phyloP scores from a whole-genome alignment of 2,797 vertebrate species.

The Tinamus major region DNA sequence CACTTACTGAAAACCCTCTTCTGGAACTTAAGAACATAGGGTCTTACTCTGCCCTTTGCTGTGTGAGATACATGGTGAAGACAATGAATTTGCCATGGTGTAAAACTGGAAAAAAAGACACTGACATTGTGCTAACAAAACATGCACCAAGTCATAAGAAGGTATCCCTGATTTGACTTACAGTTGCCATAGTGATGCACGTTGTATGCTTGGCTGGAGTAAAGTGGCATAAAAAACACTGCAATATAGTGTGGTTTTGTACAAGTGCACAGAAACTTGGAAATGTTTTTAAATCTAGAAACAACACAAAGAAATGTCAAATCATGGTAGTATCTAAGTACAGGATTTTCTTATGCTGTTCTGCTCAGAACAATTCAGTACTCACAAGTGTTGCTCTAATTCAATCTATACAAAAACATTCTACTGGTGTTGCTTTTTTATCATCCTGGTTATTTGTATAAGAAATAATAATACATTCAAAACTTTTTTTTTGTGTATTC shows the following conservation, averaged over 20 bases:
- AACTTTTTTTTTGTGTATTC: background rate
- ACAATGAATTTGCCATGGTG: background rate
- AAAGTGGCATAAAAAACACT: background rate
- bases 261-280: background rate
- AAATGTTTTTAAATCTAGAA: background rate
- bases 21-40: background rate
- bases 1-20: background rate
- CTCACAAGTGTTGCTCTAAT: background rate
- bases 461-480: background rate
- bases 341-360: background rate
- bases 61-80: background rate
- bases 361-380: background rate
- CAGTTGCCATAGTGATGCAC: background rate
- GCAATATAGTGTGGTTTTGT: background rate
- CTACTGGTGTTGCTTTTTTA: background rate
- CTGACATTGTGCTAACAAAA: background rate
- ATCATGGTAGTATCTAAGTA: background rate
- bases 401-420: background rate
- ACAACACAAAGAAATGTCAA: background rate
- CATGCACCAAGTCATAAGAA: background rate
- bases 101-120: background rate
- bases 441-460: background rate
- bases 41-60: background rate
- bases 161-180: background rate
- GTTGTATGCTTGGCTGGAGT: background rate